Base-by-base conservation (phyloP, 2,888 invertebrate species). In the Gymnosoma rotundatum region DNA sequence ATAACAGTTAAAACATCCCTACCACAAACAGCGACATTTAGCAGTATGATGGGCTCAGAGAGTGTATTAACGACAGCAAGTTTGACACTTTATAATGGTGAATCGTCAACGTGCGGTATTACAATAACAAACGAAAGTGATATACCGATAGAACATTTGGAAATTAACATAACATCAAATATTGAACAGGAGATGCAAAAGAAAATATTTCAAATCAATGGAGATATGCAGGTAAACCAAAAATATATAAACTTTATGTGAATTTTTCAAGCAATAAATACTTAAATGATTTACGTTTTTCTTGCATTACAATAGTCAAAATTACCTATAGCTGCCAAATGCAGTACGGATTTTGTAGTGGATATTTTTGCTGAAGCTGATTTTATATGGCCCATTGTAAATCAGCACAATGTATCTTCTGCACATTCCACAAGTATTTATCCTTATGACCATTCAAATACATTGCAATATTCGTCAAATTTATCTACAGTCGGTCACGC, bases 41-140 rank as follows among this genome's bases (percentile, higher is more conserved):
- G n/a, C n/a, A n/a, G n/a, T n/a, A n/a, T n/a, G n/a, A n/a, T n/a
- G n/a, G n/a, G n/a, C n/a, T n/a, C n/a, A n/a, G n/a, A 90, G 96
- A 98, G 95, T 91, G 94, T 96, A 52, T 96, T 96, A 0, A 96
- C 96, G 25, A 96, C 96, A 60, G 97, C 96, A 0, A 95, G 95
- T 90, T 93, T 97, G 36, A 95, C 96, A 4, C 91, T 98, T 12
- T 96, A 96, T 89, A 97, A 98, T 87, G 98, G 98, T 0, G 97
- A 98, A 91, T 96, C 96, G 85, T 94, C 96, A 0, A 96, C 96
- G 87, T 97, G 97, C 90, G 94, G 95, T 8, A 94, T 98, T 82
- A 97, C 95, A 32, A 93, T 98, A 67, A 96, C 95, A 21, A 98
- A 98, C 90, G 94, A 94, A 2, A 96, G 97, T 73, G 94, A 95